A percentile compares a stretch with the other conserved stretches of the same genome.
Conservation (phyloP, 2,888 invertebrate genomes). For the Drosophila tripunctata region DNA sequence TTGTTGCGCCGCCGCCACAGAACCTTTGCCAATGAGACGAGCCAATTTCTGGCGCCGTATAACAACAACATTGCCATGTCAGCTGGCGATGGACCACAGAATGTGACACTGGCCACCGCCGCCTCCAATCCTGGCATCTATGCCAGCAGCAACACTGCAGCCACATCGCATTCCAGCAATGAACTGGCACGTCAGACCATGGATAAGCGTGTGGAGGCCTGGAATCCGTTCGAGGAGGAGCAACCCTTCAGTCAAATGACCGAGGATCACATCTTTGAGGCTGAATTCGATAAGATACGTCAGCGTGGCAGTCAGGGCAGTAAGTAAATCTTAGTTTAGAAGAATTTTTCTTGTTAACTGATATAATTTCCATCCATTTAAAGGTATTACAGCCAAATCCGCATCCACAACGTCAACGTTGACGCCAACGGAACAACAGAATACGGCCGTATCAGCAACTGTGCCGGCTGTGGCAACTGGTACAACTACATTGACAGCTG, state of each 20-base stretch:
- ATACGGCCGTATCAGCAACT: slow-evolving; percentile 78
- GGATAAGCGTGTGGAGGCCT: slow-evolving; percentile 86
- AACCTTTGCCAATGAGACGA: slow-evolving; percentile 90
- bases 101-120: slow-evolving; percentile 58
- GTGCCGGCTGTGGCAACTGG: neutral
- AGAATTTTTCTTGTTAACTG: neutral
- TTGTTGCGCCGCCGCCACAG: slow-evolving; percentile 84
- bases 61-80: slow-evolving; percentile 83
- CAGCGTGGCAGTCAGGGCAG: slow-evolving; percentile 90
- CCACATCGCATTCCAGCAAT: slow-evolving; percentile 80
- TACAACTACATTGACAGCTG: slow-evolving; percentile 9
- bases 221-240: slow-evolving; percentile 94
- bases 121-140: slow-evolving; percentile 83
- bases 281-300: slow-evolving; percentile 92
- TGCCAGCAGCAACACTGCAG: slow-evolving; percentile 54
- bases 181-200: slow-evolving; percentile 79
- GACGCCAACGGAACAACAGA: slow-evolving; percentile 82
- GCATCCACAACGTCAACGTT: slow-evolving; percentile 83
- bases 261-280: slow-evolving; percentile 92
- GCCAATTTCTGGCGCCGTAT: slow-evolving; percentile 90
- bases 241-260: slow-evolving; percentile 90
- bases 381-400: slow-evolving; percentile 83
- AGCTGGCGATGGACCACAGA: slow-evolving; percentile 60
- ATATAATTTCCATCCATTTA: neutral
- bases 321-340: slow-evolving; percentile 83